These are phyloP conservation scores for Ips typographus DNA, from an alignment of 1,140 invertebrate genomes.

Conservation along the genomic window DNA sequence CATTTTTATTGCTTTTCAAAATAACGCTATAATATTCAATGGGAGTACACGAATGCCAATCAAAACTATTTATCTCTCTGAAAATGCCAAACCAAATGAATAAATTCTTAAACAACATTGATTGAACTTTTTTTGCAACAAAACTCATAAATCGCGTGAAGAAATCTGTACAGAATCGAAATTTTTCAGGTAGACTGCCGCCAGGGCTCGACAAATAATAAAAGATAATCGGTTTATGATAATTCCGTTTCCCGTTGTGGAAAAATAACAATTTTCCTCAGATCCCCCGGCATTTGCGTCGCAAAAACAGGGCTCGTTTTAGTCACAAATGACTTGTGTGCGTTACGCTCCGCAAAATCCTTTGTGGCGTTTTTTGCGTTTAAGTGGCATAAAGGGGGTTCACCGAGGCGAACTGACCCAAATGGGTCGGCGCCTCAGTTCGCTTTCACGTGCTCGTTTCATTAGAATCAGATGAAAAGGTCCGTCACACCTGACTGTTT, in stretches of 20 bases:
- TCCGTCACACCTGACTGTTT: constrained; percentile 22
- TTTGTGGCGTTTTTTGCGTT: constrained; percentile 30
- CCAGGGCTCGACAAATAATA: constrained; percentile 8
- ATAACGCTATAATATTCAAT: too few relatives aligned
- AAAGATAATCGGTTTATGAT: constrained; percentile 30
- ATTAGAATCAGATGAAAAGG: constrained; percentile 23
- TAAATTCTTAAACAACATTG: too few relatives aligned
- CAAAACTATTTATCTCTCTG: too few relatives aligned
- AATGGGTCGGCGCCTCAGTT: constrained; percentile 9
- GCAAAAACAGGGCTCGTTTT: constrained; percentile 29
- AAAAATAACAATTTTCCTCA: constrained; percentile 18
- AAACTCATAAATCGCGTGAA: background rate
- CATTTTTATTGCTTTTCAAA: too few relatives aligned
- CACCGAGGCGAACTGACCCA: constrained; percentile 27
- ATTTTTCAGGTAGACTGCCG: background rate
- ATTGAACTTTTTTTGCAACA: too few relatives aligned
- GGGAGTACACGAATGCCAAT: too few relatives aligned
- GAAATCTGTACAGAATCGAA: background rate
- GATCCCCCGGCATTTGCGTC: constrained; percentile 16
- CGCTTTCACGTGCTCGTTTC: constrained; percentile 18
- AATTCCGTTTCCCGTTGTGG: constrained; percentile 28
- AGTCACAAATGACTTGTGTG: constrained; percentile 34
- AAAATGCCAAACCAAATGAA: too few relatives aligned
- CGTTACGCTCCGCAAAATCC: constrained; percentile 25
- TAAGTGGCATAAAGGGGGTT: constrained; percentile 23